Base-by-base conservation (phyloP, 2,888 invertebrate genomes). In the Ochropacha duplaris region DNA sequence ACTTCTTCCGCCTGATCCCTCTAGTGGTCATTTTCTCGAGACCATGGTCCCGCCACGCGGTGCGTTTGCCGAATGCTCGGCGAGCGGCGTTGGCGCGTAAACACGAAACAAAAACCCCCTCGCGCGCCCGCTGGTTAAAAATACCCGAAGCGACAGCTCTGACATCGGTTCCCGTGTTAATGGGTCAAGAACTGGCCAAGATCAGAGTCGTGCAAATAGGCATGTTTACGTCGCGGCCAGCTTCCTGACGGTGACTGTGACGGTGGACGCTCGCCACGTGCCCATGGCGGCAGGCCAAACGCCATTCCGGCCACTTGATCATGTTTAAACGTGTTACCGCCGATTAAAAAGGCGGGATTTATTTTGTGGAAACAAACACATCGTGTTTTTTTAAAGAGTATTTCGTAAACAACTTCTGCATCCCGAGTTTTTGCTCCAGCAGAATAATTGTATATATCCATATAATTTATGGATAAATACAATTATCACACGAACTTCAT, bases 1-100 rank as follows among this genome's bases (percentile, higher is more conserved):
- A 97, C 90, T 98, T 98, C 93, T 98, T 98, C 76, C 97, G 94
- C 72, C 97, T 94, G 70, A 98, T 97, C 54, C 96, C 97, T 76
- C 97, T 95, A 70, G 96, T 95, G 75, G 96, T 95, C 96, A 96
- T 96, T 72, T 74, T 85, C 70, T 66, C 78, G 76, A 70, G 61
- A 55, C 51, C 60, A 58, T 44, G 44, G 44, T 59, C 58, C 54
- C 58, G 60, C 64, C 69, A 73, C 76, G 76, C 78, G 44, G 44
- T 44, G 73, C 76, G 73, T 70, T 72, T 71, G 69, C 69, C 66
- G 78, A 74, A 74, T 80, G 80, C 74, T 75, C 70, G 69, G 74
- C 72, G 75, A 68, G 64, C 73, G 76, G 69, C 80, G 79, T 70
- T 67, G 74, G 75, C 74, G 72, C 75, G 76, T 71, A 74, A 72